These are phyloP conservation scores for Spea multiplicata DNA, from an alignment of 2,113 vertebrate species.

Conservation along the genomic window DNA sequence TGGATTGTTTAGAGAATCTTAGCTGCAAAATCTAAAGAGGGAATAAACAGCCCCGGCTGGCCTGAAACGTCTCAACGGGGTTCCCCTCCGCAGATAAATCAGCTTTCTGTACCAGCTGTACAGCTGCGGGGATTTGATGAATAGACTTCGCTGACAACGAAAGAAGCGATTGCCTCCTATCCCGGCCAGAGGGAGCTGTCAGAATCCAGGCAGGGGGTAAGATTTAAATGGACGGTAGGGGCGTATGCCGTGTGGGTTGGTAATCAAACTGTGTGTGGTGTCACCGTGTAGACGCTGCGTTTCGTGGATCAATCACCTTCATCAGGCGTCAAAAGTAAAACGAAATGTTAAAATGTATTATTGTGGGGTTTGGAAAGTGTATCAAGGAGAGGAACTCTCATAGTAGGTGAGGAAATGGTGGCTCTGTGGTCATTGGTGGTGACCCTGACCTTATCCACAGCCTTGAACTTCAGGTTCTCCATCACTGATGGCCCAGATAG, in stretches of 20 bases:
- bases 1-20: background rate
- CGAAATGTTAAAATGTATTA: no score
- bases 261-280: background rate
- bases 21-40: background rate
- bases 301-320: background rate
- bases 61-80: background rate
- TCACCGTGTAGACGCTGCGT: background rate
- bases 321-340: background rate
- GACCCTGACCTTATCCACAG: no score
- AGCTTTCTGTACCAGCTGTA: background rate
- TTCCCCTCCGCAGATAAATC: background rate
- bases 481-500: no score
- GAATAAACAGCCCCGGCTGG: background rate
- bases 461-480: no score
- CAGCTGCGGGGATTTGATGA: background rate
- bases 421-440: no score
- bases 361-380: no score
- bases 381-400: no score
- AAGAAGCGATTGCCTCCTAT: background rate
- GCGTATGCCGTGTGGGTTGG: background rate
- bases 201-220: background rate
- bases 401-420: no score
- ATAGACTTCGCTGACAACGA: background rate
- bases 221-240: background rate
- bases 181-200: background rate